These are phyloP conservation scores for Bhutanitis thaidina DNA, from an alignment of 2,888 invertebrate species.

Conservation along the genomic window DNA sequence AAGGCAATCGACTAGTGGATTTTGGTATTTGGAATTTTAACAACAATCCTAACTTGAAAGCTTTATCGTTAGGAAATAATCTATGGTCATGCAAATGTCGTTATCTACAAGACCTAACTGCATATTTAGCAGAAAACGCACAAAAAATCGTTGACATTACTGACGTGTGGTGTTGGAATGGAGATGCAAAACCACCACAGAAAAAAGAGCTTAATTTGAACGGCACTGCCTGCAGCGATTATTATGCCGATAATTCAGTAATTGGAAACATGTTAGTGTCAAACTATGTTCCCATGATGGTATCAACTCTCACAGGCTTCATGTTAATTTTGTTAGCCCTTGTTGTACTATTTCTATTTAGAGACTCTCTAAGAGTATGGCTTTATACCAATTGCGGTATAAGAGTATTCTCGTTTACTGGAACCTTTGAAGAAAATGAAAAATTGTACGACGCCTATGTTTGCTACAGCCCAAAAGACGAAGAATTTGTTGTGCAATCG, in stretches of 20 bases:
- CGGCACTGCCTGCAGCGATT: constrained; percentile 92
- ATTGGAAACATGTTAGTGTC: constrained; percentile 90
- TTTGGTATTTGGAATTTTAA: constrained; percentile 89
- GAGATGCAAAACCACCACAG: constrained; percentile 86
- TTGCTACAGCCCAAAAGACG: constrained; percentile 94
- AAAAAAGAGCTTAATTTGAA: constrained; percentile 90
- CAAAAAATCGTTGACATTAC: constrained; percentile 88
- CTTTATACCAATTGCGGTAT: constrained; percentile 92
- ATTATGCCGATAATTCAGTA: constrained; percentile 90
- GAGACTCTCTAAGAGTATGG: constrained; percentile 92
- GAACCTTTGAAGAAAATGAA: constrained; percentile 88
- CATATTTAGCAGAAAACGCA: constrained; percentile 90
- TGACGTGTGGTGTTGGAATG: constrained; percentile 90
- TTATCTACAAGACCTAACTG: constrained; percentile 90
- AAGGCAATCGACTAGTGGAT: constrained; percentile 89
- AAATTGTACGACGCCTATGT: constrained; percentile 96
- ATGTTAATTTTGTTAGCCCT: constrained; percentile 87
- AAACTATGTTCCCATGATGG: constrained; percentile 91
- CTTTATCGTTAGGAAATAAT: constrained; percentile 90
- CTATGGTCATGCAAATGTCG: constrained; percentile 95
- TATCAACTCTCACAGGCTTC: constrained; percentile 88
- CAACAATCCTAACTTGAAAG: constrained; percentile 84
- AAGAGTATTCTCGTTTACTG: constrained; percentile 86
- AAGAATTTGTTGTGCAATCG: constrained; percentile 92
- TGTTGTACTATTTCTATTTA: constrained; percentile 90